These are phyloP conservation scores for Nasua narica DNA, from an alignment of 2,797 vertebrate genomes.

Conservation along the genomic window DNA sequence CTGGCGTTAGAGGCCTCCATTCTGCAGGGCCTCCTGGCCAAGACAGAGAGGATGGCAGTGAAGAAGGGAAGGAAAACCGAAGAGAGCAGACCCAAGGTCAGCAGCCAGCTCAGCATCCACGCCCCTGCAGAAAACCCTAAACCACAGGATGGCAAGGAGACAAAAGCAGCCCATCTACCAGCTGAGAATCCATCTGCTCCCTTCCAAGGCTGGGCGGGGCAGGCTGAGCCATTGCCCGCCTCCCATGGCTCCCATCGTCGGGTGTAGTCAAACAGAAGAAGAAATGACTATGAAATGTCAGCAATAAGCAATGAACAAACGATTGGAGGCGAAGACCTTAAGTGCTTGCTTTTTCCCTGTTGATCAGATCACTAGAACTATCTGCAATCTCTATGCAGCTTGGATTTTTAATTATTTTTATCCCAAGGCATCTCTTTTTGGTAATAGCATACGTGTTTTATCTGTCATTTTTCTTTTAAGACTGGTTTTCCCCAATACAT, in stretches of 20 bases:
- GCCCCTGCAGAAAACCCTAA: not conserved
- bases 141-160: not conserved
- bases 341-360: not conserved
- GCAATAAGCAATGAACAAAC: not conserved
- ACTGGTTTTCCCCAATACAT: not conserved
- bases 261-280: not conserved
- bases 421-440: not conserved
- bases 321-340: not conserved
- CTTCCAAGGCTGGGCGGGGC: not conserved
- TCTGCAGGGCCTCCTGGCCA: not conserved
- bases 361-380: not conserved
- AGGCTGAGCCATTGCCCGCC: not conserved
- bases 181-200: not conserved
- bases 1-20: too few relatives aligned
- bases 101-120: not conserved
- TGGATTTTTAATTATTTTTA: not conserved
- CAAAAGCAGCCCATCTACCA: not conserved
- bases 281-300: not conserved
- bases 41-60: not conserved
- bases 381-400: not conserved
- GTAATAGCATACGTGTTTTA: not conserved
- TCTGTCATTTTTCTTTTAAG: not conserved
- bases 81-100: not conserved
- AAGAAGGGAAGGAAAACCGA: not conserved
- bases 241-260: not conserved